These are phyloP conservation scores for Laupala kohalensis DNA, from an alignment of 1,140 invertebrate genomes.

Conservation along the genomic window DNA sequence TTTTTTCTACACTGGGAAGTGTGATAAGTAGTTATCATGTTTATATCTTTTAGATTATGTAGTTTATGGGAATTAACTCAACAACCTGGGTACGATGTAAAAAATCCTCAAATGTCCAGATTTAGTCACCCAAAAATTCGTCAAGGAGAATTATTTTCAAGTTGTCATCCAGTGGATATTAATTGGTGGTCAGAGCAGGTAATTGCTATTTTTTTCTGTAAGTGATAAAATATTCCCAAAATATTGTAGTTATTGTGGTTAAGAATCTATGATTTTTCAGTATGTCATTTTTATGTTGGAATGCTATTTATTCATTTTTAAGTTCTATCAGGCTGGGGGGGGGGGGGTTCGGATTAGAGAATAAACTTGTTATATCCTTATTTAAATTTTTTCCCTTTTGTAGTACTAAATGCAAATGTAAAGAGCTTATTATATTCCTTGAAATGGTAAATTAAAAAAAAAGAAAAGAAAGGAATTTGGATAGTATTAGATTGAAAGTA, in stretches of 20 bases:
- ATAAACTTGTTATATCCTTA: too few species aligned
- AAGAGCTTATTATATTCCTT: too few species aligned
- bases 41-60: slow-evolving; percentile 23
- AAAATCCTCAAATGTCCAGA: slow-evolving; percentile 31
- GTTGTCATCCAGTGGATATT: slow-evolving; percentile 48
- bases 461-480: too few species aligned
- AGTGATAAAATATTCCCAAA: too few species aligned
- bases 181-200: slow-evolving; percentile 69
- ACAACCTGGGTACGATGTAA: slow-evolving; percentile 47
- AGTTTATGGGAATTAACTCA: slow-evolving; percentile 43
- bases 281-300: not conserved
- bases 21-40: not conserved
- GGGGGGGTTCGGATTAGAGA: too few species aligned
- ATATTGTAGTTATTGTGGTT: not conserved
- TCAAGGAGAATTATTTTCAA: not conserved
- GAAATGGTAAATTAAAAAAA: too few species aligned
- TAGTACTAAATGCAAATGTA: too few species aligned
- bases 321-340: too few species aligned
- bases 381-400: too few species aligned
- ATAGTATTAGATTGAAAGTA: too few species aligned
- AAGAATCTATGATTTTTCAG: not conserved
- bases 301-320: not conserved
- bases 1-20: too few species aligned
- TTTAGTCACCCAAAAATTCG: slow-evolving; percentile 9
- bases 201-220: slow-evolving; percentile 17